phyloP scores from a whole-genome alignment of 2,113 vertebrate genomes.

The Ceyx margarethae region DNA sequence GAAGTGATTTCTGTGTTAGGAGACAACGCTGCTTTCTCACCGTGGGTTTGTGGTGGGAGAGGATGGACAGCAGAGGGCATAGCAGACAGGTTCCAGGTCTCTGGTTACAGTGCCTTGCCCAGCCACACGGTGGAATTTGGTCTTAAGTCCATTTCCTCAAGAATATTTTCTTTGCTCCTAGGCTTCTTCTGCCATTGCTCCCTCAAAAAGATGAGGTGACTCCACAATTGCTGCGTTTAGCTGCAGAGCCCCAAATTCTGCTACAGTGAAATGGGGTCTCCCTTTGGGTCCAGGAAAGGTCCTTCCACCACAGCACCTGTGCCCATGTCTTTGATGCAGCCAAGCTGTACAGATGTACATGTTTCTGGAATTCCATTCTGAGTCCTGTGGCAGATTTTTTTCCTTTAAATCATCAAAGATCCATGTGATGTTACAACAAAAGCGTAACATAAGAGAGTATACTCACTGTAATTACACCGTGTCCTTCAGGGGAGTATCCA shows the following conservation, averaged over 20 bases:
- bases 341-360: background rate
- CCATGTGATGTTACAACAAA: background rate
- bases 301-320: background rate
- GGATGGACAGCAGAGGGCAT: background rate
- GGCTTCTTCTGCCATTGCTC: background rate
- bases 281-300: background rate
- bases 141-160: background rate
- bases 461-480: background rate
- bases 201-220: background rate
- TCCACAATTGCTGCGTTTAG: background rate
- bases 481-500: background rate
- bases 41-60: background rate
- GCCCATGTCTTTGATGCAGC: background rate
- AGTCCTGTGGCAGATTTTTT: background rate
- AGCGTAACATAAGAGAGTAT: background rate
- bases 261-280: fast-evolving
- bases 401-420: background rate
- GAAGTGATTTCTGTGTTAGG: background rate
- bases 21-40: background rate
- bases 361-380: background rate
- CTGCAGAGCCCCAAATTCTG: background rate
- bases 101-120: background rate
- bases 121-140: background rate
- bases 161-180: background rate
- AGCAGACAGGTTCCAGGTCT: background rate